Conservation (phyloP, 2,888 invertebrate genomes). For the Eilema griseolum region DNA sequence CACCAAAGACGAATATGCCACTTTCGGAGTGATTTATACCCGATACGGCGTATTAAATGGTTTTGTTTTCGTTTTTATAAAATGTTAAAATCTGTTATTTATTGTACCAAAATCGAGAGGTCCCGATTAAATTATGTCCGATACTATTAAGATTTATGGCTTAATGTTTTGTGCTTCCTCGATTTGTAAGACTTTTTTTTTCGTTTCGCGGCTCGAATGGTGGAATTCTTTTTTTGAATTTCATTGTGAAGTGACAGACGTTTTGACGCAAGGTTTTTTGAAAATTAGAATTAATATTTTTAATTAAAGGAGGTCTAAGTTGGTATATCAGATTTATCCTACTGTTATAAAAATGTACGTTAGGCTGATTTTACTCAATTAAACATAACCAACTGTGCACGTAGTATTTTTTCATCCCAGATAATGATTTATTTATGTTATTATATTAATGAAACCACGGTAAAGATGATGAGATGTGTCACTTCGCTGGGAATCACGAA, state of each 20-base stretch:
- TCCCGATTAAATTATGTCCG: constrained; percentile 84
- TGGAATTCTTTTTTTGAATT: constrained; percentile 41
- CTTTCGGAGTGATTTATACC: constrained; percentile 83
- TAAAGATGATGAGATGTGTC: too few relatives aligned
- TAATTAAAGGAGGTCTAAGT: not conserved
- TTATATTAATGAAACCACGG: too few relatives aligned
- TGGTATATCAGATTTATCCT: too few relatives aligned
- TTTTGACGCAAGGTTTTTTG: constrained; percentile 42
- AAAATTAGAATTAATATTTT: constrained; percentile 9
- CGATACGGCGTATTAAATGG: constrained; percentile 84
- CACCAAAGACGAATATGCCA: constrained; percentile 84
- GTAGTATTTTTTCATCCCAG: too few relatives aligned
- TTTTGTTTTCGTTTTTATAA: constrained; percentile 81
- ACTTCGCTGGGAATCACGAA: too few relatives aligned
- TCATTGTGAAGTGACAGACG: constrained; percentile 47
- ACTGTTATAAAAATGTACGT: too few relatives aligned
- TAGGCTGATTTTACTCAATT: too few relatives aligned
- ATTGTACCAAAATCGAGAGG: constrained; percentile 84
- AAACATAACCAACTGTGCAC: too few relatives aligned
- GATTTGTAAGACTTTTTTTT: constrained; percentile 67
- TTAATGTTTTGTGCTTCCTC: constrained; percentile 71
- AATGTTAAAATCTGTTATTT: constrained; percentile 86
- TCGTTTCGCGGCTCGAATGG: constrained; percentile 46
- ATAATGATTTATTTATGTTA: too few relatives aligned
- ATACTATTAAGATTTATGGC: constrained; percentile 81